phyloP scores from a whole-genome alignment of 2,888 invertebrate species.

The Eupeodes luniger region DNA sequence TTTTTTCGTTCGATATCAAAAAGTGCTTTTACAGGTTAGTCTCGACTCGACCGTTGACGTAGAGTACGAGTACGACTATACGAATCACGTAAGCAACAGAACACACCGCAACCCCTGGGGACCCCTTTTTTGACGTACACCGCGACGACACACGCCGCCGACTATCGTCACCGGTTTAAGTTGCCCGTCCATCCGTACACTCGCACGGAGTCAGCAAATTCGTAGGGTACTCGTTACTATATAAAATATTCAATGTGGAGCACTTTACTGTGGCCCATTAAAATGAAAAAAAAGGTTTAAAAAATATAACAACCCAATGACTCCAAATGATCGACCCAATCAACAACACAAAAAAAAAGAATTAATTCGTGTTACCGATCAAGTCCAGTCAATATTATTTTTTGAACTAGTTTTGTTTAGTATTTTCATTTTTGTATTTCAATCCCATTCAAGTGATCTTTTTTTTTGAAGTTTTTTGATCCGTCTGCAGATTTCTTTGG shows the following conservation, averaged over 20 bases:
- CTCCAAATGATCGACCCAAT: conserved; percentile 50
- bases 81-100: conserved; percentile 46
- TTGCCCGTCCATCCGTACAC: neutral
- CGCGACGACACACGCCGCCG: neutral
- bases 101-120: conserved; percentile 11
- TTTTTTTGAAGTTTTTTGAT: conserved; percentile 45
- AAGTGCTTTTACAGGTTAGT: conserved; percentile 48
- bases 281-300: neutral
- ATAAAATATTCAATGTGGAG: conserved; percentile 51
- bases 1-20: conserved; percentile 29
- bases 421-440: conserved; percentile 7
- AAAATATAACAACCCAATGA: conserved; percentile 29
- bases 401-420: conserved; percentile 57
- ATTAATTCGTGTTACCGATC: conserved; percentile 6
- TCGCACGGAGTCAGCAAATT: conserved; percentile 42
- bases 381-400: conserved; percentile 17
- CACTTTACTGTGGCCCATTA: conserved; percentile 50
- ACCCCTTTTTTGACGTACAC: conserved; percentile 23
- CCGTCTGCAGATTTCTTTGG: conserved; percentile 63
- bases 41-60: conserved; percentile 1
- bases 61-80: too few species aligned
- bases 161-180: neutral
- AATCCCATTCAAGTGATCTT: conserved; percentile 26
- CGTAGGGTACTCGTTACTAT: neutral
- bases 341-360: conserved; percentile 9